These are phyloP conservation scores for Argyra leucocephala DNA, from an alignment of 2,888 invertebrate genomes.

Conservation along the genomic window DNA sequence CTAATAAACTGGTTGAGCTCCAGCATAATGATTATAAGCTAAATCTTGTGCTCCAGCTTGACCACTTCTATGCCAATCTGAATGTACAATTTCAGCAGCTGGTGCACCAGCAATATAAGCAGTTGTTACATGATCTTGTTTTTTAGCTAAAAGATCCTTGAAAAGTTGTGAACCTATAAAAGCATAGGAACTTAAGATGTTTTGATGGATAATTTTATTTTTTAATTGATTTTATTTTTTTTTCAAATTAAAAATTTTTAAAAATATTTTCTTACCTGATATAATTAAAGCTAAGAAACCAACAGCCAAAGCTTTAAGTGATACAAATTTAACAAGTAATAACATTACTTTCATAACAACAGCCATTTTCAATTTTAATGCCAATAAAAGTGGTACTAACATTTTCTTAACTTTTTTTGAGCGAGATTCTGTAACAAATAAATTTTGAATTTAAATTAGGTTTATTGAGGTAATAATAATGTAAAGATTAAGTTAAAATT, in stretches of 20 bases:
- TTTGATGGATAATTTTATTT: not conserved
- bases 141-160: conserved; percentile 43
- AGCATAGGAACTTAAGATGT: conserved; percentile 8
- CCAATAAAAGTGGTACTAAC: conserved; percentile 52
- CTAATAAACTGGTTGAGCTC: conserved; percentile 40
- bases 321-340: conserved; percentile 52
- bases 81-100: conserved; percentile 43
- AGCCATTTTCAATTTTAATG: conserved; percentile 53
- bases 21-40: conserved; percentile 42
- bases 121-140: conserved; percentile 44
- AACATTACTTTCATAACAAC: conserved; percentile 53
- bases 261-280: conserved; percentile 43
- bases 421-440: conserved; percentile 46
- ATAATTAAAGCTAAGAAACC: conserved; percentile 53
- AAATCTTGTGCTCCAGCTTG: conserved; percentile 40
- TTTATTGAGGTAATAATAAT: too few species aligned
- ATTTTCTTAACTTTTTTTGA: conserved; percentile 53
- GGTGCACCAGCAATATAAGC: conserved; percentile 44
- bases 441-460: too few species aligned
- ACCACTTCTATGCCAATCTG: conserved; percentile 44
- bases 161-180: conserved; percentile 40
- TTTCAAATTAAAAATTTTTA: not conserved
- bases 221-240: not conserved
- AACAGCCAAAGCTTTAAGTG: conserved; percentile 56
- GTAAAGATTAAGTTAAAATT: too few species aligned